Evolutionary conservation across 2,797 vertebrate genomes (phyloP), one percentile per base, ranked within the genome.

Genomic region (Betta splendens): DNA sequence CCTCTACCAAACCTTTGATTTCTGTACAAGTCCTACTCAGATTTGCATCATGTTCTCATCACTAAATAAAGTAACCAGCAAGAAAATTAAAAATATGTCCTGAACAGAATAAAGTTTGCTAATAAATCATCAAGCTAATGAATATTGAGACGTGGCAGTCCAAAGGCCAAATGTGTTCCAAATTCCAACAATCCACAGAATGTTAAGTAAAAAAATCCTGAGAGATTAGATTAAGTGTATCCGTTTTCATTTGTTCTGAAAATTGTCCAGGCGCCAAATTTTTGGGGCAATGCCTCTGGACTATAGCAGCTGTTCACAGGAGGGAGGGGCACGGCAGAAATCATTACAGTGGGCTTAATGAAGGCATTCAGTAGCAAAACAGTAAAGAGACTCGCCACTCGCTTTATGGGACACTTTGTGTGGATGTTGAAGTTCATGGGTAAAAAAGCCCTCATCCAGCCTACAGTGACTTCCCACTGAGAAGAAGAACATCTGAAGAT

Each of bases 301-400:
- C 78, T 58, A 35, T 47, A 46, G 81, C 93, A 94, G 92, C 91
- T 94, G 91, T 90, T 92, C 44, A 42, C 79, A 75, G 65, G 49
- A 65, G 58, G 55, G 55, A 50, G 50, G 61, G 54, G 70, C 3
- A 7, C 54, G 55, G 69, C 84, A 86, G 77, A 91, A 91, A 91
- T 81, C 77, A 72, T 88, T 87, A 88, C 75, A 78, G 67, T 72
- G 1, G 70, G 46, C 58, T 58, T 71, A 72, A 82, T 89, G 57
- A 80, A 88, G 54, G 52, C 44, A 47, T 49, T 37, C 61, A 38
- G 42, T 36, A 55, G 64, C 46, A 69, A 60, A 62, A 50, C 56
- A 23, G 9, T 26, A 47, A 66, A 53, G 16, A 47, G 37, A n/a
- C 15, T 73, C 80, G 11, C 53, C 69, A 45, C 57, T 68, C 48